Evolutionary conservation across 2,797 vertebrate genomes (phyloP).

Genomic region (Enteromius radiatus): DNA sequence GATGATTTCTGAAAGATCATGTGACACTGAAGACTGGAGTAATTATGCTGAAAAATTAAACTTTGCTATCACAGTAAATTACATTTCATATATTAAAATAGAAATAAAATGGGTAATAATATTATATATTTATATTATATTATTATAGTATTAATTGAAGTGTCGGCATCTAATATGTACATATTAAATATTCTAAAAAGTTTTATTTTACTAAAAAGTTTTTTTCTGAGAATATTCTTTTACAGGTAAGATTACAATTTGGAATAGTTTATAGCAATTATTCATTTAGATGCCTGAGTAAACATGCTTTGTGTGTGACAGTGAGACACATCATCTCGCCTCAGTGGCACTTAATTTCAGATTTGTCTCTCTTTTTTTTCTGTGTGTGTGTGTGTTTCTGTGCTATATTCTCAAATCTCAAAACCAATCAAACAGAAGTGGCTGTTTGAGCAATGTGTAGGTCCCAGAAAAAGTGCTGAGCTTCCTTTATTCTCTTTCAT

Average conservation of each 20-base stretch:
- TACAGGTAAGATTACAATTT: background rate
- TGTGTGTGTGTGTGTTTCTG: conserved; percentile 24
- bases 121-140: background rate
- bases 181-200: background rate
- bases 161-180: background rate
- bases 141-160: background rate
- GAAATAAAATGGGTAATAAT: background rate
- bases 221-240: background rate
- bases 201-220: too few relatives aligned
- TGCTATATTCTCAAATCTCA: conserved; percentile 51
- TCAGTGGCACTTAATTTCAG: conserved; percentile 40
- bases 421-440: conserved; percentile 57
- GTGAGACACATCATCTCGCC: background rate
- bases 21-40: background rate
- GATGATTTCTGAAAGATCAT: background rate
- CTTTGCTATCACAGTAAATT: background rate
- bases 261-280: background rate
- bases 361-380: background rate
- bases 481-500: conserved; percentile 4
- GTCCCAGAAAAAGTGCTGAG: conserved; percentile 35
- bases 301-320: background rate
- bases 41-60: background rate
- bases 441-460: conserved; percentile 53
- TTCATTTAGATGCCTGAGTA: background rate
- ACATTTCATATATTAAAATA: background rate